Evolutionary conservation across 2,888 invertebrate species (phyloP).

Genomic region (Mythimna lalbum): DNA sequence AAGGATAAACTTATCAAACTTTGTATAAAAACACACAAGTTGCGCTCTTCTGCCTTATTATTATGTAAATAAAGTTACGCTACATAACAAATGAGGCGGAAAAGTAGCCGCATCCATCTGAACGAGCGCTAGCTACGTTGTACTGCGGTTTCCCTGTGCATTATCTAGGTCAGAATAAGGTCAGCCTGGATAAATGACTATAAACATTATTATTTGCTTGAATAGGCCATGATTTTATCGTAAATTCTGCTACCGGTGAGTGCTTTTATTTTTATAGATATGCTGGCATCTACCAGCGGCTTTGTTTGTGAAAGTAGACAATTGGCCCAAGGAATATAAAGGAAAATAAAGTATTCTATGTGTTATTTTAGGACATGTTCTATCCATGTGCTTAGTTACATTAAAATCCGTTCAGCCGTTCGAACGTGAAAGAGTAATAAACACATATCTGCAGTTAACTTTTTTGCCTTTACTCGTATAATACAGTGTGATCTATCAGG

Average conservation of each 20-base stretch:
- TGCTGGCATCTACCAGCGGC: no score
- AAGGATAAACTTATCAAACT: conserved; percentile 10
- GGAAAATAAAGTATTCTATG: no score
- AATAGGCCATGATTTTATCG: background rate
- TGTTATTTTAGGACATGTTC: no score
- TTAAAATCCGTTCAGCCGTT: no score
- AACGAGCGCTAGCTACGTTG: conserved; percentile 9
- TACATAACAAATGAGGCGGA: conserved; percentile 20
- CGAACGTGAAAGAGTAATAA: no score
- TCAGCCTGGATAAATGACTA: conserved; percentile 15
- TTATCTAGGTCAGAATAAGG: conserved; percentile 37
- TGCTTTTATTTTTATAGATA: no score
- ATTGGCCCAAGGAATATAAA: no score
- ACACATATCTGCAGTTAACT: no score
- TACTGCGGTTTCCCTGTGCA: conserved; percentile 23
- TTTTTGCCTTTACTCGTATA: no score
- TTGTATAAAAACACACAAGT: background rate
- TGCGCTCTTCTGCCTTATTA: conserved; percentile 7
- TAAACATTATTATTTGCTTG: background rate
- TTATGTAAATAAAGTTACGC: conserved; percentile 31
- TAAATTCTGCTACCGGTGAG: background rate
- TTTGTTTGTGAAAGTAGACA: no score
- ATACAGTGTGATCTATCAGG: no score
- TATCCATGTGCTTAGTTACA: no score
- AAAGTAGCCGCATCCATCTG: conserved; percentile 30